phyloP scores from a whole-genome alignment of 2,888 invertebrate species.

The Congeria kusceri region DNA sequence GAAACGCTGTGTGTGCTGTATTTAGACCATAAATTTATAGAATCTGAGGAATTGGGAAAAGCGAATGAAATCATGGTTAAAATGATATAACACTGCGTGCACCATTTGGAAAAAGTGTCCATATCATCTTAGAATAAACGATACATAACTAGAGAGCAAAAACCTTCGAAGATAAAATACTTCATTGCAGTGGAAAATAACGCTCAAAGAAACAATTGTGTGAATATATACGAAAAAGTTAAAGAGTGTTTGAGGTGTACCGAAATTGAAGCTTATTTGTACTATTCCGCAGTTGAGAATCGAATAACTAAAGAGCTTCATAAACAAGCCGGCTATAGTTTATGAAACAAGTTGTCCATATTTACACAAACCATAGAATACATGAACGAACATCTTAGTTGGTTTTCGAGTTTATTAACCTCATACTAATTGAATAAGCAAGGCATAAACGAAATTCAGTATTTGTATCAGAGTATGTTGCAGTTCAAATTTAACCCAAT shows the following conservation, averaged over 20 bases:
- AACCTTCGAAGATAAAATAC: neutral
- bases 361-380: constrained; percentile 20
- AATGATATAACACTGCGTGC: constrained; percentile 15
- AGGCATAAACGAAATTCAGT: constrained; percentile 20
- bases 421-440: constrained; percentile 8
- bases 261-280: constrained; percentile 2
- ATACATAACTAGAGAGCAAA: constrained; percentile 1
- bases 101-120: constrained; percentile 5
- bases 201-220: constrained; percentile 25
- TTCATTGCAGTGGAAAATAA: constrained; percentile 29
- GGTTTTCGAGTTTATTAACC: constrained; percentile 20
- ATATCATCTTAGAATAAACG: neutral
- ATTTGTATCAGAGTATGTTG: constrained; percentile 19
- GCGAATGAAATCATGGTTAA: constrained; percentile 22
- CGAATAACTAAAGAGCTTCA: constrained; percentile 9
- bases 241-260: constrained; percentile 9
- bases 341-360: constrained; percentile 23
- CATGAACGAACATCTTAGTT: constrained; percentile 18
- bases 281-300: constrained; percentile 23
- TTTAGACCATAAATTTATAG: constrained; percentile 23
- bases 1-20: constrained; percentile 21
- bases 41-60: constrained; percentile 27
- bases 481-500: constrained; percentile 21
- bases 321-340: constrained; percentile 15
- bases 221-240: constrained; percentile 13